Conservation (phyloP, 2,113 vertebrate species). For the Megaceryle torquata region DNA sequence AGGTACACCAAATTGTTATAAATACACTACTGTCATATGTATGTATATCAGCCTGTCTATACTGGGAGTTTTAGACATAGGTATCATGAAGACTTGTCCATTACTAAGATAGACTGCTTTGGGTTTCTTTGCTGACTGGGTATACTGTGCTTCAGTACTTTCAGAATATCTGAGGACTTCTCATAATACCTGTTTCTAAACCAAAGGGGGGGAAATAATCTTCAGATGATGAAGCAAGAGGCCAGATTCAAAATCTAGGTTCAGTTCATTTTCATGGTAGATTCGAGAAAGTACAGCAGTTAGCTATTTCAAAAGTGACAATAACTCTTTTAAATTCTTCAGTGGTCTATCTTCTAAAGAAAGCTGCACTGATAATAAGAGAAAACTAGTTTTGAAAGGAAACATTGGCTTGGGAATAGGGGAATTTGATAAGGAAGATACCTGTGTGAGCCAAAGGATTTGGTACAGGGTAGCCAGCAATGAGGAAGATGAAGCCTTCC, state of each 20-base stretch:
- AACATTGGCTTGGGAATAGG: background rate
- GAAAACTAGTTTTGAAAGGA: background rate
- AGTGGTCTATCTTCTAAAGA: background rate
- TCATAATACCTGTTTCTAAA: background rate
- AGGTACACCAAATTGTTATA: background rate
- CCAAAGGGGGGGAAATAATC: background rate
- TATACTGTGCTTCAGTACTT: background rate
- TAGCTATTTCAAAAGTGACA: background rate
- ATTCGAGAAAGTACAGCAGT: background rate
- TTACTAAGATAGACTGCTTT: background rate
- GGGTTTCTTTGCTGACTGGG: background rate
- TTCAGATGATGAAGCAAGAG: background rate
- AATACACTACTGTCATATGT: background rate
- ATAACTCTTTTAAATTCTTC: background rate
- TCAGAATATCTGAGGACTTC: background rate
- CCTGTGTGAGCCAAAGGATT: background rate
- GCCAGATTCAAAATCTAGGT: background rate
- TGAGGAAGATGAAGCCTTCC: background rate
- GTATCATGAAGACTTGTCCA: background rate
- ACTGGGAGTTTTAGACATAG: background rate
- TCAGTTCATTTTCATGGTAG: background rate
- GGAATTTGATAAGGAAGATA: background rate
- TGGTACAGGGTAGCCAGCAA: background rate
- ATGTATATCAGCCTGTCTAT: background rate
- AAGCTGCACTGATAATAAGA: background rate